Evolutionary conservation across 1,140 invertebrate species (phyloP).

Genomic region (Drosophila tristis): DNA sequence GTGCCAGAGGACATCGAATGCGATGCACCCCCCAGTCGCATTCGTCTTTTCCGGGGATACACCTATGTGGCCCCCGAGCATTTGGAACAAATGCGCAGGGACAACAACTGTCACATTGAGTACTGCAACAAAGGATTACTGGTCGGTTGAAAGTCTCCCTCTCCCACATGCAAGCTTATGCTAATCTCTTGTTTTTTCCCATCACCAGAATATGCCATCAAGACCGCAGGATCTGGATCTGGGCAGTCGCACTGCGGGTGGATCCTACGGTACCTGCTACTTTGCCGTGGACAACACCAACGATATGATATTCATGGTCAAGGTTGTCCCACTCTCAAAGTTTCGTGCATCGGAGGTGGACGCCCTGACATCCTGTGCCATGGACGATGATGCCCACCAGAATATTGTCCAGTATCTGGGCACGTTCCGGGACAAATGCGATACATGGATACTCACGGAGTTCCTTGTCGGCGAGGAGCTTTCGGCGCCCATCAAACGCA

Average conservation of each 20-base stretch:
- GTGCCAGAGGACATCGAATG: conserved; percentile 95
- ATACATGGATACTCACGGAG: conserved; percentile 94
- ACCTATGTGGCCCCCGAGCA: conserved; percentile 97
- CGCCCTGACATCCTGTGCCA: conserved; percentile 67
- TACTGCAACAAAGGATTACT: conserved; percentile 64
- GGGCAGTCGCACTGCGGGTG: conserved; percentile 43
- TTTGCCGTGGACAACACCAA: conserved; percentile 55
- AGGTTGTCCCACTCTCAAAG: conserved; percentile 90
- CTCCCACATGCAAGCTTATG: background rate
- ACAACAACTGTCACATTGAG: conserved; percentile 62
- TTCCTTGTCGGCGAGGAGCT: conserved; percentile 94
- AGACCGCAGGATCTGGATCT: conserved; percentile 67
- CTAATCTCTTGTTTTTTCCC: background rate
- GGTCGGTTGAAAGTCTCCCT: conserved; percentile 24
- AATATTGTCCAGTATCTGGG: conserved; percentile 95
- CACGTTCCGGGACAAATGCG: conserved; percentile 91
- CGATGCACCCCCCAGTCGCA: conserved; percentile 92
- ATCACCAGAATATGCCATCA: conserved; percentile 48
- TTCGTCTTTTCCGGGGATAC: conserved; percentile 96
- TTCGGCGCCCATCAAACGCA: conserved; percentile 88
- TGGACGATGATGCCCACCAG: conserved; percentile 86
- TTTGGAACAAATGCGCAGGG: conserved; percentile 60
- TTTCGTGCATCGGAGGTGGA: conserved; percentile 78
- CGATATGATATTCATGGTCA: conserved; percentile 85
- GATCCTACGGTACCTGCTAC: conserved; percentile 73